Percentiles rank a stretch among this genome's conserved stretches.
phyloP scores from a whole-genome alignment of 1,140 invertebrate genomes.

The Nasonia vitripennis region DNA sequence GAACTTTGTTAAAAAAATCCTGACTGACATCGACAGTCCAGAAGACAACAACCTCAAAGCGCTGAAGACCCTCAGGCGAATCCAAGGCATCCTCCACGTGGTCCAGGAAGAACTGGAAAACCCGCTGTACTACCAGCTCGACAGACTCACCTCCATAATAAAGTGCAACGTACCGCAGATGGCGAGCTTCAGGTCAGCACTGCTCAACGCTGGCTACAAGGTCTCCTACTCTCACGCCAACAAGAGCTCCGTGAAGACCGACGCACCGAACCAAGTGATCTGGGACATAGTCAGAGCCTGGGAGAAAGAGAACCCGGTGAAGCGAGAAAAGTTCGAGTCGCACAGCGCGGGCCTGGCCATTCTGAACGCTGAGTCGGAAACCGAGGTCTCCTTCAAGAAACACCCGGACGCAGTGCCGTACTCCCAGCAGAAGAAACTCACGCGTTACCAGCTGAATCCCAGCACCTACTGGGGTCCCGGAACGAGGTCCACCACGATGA shows the following conservation, averaged over 20 bases:
- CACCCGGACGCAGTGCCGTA: constrained; percentile 87
- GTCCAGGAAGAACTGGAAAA: constrained; percentile 89
- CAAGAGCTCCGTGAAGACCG: constrained; percentile 93
- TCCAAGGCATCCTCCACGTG: constrained; percentile 83
- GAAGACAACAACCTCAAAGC: constrained; percentile 43
- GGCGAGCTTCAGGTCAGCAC: constrained; percentile 85
- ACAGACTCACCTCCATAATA: constrained; percentile 75
- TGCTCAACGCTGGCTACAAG: constrained; percentile 93
- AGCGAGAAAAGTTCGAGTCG: constrained; percentile 73
- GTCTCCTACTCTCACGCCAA: constrained; percentile 95
- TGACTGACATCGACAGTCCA: constrained; percentile 68
- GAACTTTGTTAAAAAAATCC: constrained; percentile 81
- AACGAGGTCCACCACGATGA: constrained; percentile 82
- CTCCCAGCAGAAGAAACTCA: constrained; percentile 83
- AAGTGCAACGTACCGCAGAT: constrained; percentile 66
- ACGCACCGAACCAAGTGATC: constrained; percentile 89
- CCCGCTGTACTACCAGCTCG: constrained; percentile 91
- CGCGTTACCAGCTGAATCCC: constrained; percentile 93
- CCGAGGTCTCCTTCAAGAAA: constrained; percentile 77
- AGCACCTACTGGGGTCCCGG: constrained; percentile 93
- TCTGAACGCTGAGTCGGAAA: constrained; percentile 73
- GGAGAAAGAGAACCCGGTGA: constrained; percentile 77
- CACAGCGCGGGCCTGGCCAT: constrained; percentile 78
- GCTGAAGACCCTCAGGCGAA: constrained; percentile 84
- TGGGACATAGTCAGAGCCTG: constrained; percentile 96